Evolutionary conservation across 2,113 vertebrate genomes (phyloP), one percentile per base, ranked within the genome.

Genomic region (Catharus minimus): DNA sequence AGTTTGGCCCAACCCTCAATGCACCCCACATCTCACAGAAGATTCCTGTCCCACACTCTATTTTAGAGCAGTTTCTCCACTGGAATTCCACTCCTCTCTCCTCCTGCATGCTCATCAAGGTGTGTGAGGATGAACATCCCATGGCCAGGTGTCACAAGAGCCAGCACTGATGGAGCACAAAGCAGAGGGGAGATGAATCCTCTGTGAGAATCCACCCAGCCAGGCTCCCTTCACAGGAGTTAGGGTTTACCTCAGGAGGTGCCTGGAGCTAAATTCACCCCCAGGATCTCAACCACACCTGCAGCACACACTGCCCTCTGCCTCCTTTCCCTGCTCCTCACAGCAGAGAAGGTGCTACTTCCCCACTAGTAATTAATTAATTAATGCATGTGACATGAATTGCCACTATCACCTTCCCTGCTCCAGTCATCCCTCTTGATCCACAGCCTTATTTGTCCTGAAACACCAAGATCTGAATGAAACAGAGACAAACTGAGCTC

Each of bases 21-120:
- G 46, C 33, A 3, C 36, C 14, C 16, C 0, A 1, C 27, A 2
- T 3, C 53, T 67, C 74, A 55, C 27, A 9, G 19, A 20, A 33
- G 5, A 10, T 4, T 49, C 43, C 23, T 19, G 17, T 58, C 28
- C 46, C 22, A 21, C 4, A 0, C 22, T 68, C 36, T 52, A 17
- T 81, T 64, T 47, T 32, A 32, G 22, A 60, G 21, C 2, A 3
- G 13, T 74, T 92, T 67, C 43, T 67, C 13, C 17, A 1, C 7
- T 72, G 38, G 27, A 56, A 69, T 93, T 79, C 32, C 20, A 9
- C 24, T 66, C 33, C 50, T 71, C 28, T 68, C 39, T 41, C 43
- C 47, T 58, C 41, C 33, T 33, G 24, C 1, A 9, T 26, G 13
- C 20, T 75, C 69, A 20, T 9, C 36, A 18, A 28, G 50, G 16